phyloP scores from a whole-genome alignment of 2,113 vertebrate species.

The Chascanopsetta lugubris region DNA sequence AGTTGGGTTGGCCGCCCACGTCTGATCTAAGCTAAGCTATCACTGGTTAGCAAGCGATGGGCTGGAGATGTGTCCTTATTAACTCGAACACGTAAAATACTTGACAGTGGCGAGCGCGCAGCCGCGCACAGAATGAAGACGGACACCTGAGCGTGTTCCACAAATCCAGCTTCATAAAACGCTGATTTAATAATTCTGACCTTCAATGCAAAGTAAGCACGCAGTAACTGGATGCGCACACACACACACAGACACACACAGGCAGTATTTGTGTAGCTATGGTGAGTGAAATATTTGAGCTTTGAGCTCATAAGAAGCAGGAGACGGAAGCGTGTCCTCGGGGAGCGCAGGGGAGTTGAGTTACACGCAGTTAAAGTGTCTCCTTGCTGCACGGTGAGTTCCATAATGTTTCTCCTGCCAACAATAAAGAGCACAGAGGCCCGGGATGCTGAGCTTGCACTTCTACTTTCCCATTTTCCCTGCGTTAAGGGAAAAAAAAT shows the following conservation, averaged over 20 bases:
- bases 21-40: too few species aligned
- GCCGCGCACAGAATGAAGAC: not conserved
- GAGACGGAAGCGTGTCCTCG: not conserved
- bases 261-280: not conserved
- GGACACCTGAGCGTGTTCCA: not conserved
- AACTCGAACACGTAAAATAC: not conserved
- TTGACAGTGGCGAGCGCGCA: too few species aligned
- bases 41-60: too few species aligned
- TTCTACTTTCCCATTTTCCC: slow-evolving; percentile 39
- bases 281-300: slow-evolving; percentile 25
- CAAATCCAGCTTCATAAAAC: slow-evolving; percentile 7
- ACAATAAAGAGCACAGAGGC: slow-evolving; percentile 50
- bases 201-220: slow-evolving; percentile 3
- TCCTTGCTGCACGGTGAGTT: slow-evolving; percentile 43
- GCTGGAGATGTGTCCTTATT: not conserved
- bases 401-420: slow-evolving; percentile 58
- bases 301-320: slow-evolving; percentile 31
- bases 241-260: not conserved
- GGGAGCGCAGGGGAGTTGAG: slow-evolving; percentile 44
- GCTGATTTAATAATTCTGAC: not conserved
- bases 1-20: too few species aligned
- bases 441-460: slow-evolving; percentile 54
- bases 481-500: slow-evolving; percentile 34
- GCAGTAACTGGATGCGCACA: not conserved
- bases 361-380: slow-evolving; percentile 50